phyloP scores from a whole-genome alignment of 2,797 vertebrate species.

The Choloepus didactylus region DNA sequence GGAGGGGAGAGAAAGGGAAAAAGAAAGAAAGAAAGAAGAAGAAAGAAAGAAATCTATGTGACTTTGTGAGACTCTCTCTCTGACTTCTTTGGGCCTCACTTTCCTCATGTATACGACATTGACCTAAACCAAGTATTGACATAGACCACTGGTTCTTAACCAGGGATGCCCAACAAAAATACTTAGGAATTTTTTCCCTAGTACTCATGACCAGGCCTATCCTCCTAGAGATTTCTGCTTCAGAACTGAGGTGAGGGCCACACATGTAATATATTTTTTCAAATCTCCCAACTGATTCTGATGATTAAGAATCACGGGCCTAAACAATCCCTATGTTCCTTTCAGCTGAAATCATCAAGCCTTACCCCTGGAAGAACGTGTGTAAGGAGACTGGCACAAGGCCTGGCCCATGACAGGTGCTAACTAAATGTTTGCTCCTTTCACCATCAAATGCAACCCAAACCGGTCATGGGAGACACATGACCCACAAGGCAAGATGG shows the following conservation, averaged over 20 bases:
- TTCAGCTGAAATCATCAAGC: not conserved
- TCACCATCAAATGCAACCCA: not conserved
- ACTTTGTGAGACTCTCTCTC: not conserved
- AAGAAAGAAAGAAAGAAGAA: too few relatives aligned
- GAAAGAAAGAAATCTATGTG: not conserved
- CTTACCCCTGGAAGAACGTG: not conserved
- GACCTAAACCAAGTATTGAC: not conserved
- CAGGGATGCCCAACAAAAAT: not conserved
- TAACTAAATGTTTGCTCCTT: not conserved
- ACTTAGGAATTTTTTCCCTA: not conserved
- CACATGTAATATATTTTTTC: not conserved
- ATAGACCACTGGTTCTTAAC: not conserved
- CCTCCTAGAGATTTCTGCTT: constrained; percentile 16
- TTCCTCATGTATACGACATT: not conserved
- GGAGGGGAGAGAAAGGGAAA: too few relatives aligned
- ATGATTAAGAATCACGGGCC: not conserved
- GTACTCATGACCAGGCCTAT: not conserved
- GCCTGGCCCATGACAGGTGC: not conserved
- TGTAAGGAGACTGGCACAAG: not conserved
- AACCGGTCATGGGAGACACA: not conserved
- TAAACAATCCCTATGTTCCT: not conserved
- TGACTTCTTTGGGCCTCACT: not conserved
- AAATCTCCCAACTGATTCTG: not conserved
- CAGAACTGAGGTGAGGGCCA: not conserved
- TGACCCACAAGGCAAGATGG: not conserved